Evolutionary conservation across 2,113 vertebrate species (phyloP).

Genomic region (Oryzias curvinotus): DNA sequence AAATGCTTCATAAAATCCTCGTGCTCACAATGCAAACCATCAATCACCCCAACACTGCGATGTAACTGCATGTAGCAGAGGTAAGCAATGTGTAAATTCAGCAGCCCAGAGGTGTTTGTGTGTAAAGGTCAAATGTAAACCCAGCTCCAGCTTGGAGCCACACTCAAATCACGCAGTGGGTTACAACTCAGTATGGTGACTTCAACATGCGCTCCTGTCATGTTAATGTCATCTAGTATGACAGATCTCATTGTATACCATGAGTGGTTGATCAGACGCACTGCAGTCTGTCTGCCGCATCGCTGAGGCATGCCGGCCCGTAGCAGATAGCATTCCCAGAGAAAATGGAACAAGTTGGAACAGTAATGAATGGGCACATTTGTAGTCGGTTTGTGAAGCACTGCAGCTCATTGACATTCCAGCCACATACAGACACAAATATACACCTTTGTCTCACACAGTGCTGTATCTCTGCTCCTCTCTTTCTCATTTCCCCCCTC

Average conservation of each 20-base stretch:
- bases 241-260: slow-evolving; percentile 39
- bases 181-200: slow-evolving; percentile 1
- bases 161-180: background rate
- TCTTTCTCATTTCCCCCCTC: slow-evolving; percentile 51
- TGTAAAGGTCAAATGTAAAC: slow-evolving; percentile 61
- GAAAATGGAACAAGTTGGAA: slow-evolving; percentile 30
- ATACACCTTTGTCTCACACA: slow-evolving; percentile 17
- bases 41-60: slow-evolving; percentile 48
- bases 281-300: slow-evolving; percentile 23
- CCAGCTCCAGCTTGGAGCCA: background rate
- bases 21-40: slow-evolving; percentile 47
- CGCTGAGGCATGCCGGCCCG: slow-evolving; percentile 26
- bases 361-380: slow-evolving; percentile 57
- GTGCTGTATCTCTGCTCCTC: slow-evolving; percentile 25
- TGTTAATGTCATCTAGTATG: slow-evolving; percentile 46
- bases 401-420: slow-evolving; percentile 62
- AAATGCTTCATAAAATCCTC: slow-evolving; percentile 42
- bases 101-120: slow-evolving; percentile 43
- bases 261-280: slow-evolving; percentile 35
- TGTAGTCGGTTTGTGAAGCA: slow-evolving; percentile 62
- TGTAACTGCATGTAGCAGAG: slow-evolving; percentile 42
- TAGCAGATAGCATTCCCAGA: slow-evolving; percentile 1
- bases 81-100: slow-evolving; percentile 33
- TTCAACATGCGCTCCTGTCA: slow-evolving; percentile 32
- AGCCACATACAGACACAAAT: slow-evolving; percentile 38